Percentiles rank a stretch among this genome's conserved stretches.
Conservation (phyloP, 2,797 vertebrate genomes). For the Rhadinocentrus ornatus region DNA sequence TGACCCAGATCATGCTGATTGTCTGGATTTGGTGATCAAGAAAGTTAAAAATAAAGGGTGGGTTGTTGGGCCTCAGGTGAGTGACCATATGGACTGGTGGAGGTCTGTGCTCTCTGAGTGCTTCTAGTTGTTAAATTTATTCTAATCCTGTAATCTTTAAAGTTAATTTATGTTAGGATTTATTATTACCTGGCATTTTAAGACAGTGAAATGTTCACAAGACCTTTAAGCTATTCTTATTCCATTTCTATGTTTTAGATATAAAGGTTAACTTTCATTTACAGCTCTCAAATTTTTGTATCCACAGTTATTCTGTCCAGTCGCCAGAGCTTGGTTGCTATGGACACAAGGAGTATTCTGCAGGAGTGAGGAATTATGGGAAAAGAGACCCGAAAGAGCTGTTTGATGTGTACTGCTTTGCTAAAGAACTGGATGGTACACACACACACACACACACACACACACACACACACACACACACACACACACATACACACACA, state of each 20-base stretch:
- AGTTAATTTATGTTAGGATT: slow-evolving; percentile 21
- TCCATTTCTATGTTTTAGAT: slow-evolving; percentile 23
- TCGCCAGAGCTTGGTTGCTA: slow-evolving; percentile 92
- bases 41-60: too few species aligned
- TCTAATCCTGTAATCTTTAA: slow-evolving; percentile 43
- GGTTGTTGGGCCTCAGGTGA: too few species aligned
- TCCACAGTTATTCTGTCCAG: slow-evolving; percentile 91
- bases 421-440: slow-evolving; percentile 87
- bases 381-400: slow-evolving; percentile 86
- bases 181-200: slow-evolving; percentile 44
- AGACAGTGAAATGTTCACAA: slow-evolving; percentile 12
- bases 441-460: slow-evolving; percentile 29
- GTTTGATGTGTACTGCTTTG: slow-evolving; percentile 96
- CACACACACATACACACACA: too few species aligned
- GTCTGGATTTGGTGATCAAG: too few species aligned
- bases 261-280: slow-evolving; percentile 21
- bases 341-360: slow-evolving; percentile 89
- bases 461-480: slow-evolving; percentile 25
- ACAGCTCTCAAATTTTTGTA: slow-evolving; percentile 52
- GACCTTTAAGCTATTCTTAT: slow-evolving; percentile 12
- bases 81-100: too few species aligned
- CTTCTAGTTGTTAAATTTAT: slow-evolving; percentile 27
- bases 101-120: too few species aligned
- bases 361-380: slow-evolving; percentile 94
- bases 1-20: too few species aligned